Percentiles rank a stretch among this genome's conserved stretches.
Conservation (phyloP, 2,888 invertebrate genomes). For the Phalera bucephala region DNA sequence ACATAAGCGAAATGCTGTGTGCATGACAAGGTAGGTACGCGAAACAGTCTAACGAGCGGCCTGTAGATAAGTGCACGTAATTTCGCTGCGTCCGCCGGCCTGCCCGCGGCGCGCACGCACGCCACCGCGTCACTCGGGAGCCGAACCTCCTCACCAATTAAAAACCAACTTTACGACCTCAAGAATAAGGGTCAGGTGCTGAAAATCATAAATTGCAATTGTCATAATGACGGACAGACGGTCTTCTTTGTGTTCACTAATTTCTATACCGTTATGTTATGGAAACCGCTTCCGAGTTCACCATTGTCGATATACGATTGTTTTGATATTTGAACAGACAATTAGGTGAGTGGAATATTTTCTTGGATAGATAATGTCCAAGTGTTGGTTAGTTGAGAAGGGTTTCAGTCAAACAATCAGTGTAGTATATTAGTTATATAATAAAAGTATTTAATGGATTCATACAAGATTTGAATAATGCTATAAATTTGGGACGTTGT, state of each 20-base stretch:
- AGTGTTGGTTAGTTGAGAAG: not conserved
- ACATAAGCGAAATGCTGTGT: too few species aligned
- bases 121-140: constrained; percentile 65
- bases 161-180: constrained; percentile 39
- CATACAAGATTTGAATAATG: constrained; percentile 4
- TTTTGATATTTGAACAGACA: constrained; percentile 31
- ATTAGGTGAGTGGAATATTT: constrained; percentile 16
- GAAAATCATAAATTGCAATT: constrained; percentile 20
- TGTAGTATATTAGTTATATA: constrained; percentile 3
- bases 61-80: constrained; percentile 71
- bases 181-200: constrained; percentile 24
- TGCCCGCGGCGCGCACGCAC: constrained; percentile 73
- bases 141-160: constrained; percentile 32
- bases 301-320: constrained; percentile 40
- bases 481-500: not conserved
- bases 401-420: constrained; percentile 2
- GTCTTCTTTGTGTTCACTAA: constrained; percentile 51
- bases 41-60: constrained; percentile 59
- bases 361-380: constrained; percentile 14
- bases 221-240: constrained; percentile 46
- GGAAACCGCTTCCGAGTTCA: constrained; percentile 63
- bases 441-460: constrained; percentile 1
- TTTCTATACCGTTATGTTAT: constrained; percentile 66
- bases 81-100: constrained; percentile 68
- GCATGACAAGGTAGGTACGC: constrained; percentile 57